Conservation (phyloP, 2,797 vertebrate species). For the Clarias platycephalus region DNA sequence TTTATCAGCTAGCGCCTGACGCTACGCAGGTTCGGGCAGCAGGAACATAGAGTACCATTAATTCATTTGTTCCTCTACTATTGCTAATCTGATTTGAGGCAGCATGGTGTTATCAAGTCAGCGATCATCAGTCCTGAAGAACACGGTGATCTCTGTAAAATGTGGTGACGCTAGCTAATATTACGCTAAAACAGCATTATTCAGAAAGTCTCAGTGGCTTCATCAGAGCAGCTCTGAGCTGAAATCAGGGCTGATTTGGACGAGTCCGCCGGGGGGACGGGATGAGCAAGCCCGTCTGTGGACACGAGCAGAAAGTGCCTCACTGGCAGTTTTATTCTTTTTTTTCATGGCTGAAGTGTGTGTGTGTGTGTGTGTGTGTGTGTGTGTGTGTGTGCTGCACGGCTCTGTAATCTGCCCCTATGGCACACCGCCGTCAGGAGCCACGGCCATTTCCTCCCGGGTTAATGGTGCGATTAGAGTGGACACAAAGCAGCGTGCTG, state of each 20-base stretch:
- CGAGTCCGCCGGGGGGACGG: neutral
- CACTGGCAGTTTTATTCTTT: conserved; percentile 62
- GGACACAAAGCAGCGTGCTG: conserved; percentile 70
- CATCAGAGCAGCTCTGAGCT: neutral
- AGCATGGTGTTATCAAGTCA: neutral
- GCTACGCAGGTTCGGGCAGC: neutral
- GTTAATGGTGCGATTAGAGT: conserved; percentile 74
- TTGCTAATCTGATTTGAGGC: neutral
- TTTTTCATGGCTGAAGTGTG: neutral
- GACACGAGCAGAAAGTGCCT: conserved; percentile 60
- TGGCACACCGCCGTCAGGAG: neutral
- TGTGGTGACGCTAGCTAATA: neutral
- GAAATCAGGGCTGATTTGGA: neutral
- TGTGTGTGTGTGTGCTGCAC: neutral
- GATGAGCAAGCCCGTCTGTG: conserved; percentile 8
- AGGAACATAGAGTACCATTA: neutral
- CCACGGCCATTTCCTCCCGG: conserved; percentile 43
- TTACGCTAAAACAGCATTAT: neutral
- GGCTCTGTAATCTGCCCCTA: conserved; percentile 3
- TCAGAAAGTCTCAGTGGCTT: neutral
- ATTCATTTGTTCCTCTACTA: neutral
- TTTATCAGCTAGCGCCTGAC: neutral
- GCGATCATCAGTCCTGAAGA: neutral
- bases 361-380: no score
- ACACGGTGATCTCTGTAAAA: neutral